Evolutionary conservation across 2,888 invertebrate species (phyloP).

Genomic region (Eilema sororculum): DNA sequence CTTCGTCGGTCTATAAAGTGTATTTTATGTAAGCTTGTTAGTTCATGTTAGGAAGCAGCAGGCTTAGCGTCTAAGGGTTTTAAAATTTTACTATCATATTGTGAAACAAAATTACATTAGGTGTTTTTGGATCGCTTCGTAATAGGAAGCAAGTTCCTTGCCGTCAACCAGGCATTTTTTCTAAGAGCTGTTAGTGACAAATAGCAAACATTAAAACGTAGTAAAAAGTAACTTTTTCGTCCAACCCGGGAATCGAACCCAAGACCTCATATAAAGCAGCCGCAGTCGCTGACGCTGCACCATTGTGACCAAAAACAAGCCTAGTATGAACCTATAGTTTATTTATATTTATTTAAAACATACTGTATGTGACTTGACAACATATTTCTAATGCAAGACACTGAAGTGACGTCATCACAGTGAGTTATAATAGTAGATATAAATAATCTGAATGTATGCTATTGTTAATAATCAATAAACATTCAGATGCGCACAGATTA

Average conservation of each 20-base stretch:
- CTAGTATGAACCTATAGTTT: too few species aligned
- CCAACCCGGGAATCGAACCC: not conserved
- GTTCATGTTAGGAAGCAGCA: not conserved
- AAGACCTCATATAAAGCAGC: too few species aligned
- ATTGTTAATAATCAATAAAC: not conserved
- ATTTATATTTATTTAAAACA: too few species aligned
- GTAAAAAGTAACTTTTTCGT: too few species aligned
- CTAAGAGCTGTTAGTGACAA: not conserved
- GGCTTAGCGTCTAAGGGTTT: not conserved
- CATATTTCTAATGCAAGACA: not conserved
- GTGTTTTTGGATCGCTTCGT: not conserved
- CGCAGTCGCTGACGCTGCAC: too few species aligned
- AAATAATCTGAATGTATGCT: not conserved
- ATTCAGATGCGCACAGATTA: not conserved
- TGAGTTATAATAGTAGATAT: not conserved
- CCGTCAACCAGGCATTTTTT: not conserved
- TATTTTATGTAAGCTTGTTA: slow-evolving; percentile 4
- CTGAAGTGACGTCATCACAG: not conserved
- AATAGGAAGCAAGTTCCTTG: not conserved
- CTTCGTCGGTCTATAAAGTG: not conserved
- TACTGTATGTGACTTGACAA: too few species aligned
- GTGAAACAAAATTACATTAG: not conserved
- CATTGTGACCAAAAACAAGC: too few species aligned
- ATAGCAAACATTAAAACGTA: not conserved
- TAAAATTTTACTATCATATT: too few species aligned